phyloP scores from a whole-genome alignment of 2,888 invertebrate species.

The Bruchidius siliquastri region DNA sequence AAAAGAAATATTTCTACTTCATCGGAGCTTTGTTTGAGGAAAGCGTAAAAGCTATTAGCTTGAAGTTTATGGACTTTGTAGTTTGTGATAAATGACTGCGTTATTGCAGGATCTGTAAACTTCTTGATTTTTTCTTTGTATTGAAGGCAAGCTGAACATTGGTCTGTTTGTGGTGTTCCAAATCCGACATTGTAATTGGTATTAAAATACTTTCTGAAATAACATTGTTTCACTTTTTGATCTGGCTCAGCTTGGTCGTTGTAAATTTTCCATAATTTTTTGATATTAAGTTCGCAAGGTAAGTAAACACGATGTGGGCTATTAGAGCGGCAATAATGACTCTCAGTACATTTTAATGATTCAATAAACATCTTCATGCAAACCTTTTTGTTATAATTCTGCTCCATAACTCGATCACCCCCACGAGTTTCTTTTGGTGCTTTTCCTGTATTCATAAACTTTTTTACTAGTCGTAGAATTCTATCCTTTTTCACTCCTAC shows the following conservation, averaged over 20 bases:
- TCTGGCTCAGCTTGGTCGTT: not conserved
- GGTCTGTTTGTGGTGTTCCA: conserved; percentile 4
- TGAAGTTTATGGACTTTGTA: not conserved
- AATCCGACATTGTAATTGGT: conserved; percentile 8
- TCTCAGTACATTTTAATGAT: too few relatives aligned
- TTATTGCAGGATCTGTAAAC: not conserved
- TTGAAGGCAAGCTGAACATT: not conserved
- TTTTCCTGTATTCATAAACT: too few relatives aligned
- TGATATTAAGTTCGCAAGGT: not conserved
- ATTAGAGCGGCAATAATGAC: too few relatives aligned
- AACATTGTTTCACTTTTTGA: conserved; percentile 1
- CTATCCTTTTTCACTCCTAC: too few relatives aligned
- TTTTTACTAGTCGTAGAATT: too few relatives aligned
- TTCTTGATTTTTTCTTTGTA: not conserved
- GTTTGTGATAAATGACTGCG: not conserved
- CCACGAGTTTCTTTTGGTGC: too few relatives aligned
- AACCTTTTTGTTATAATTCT: too few relatives aligned
- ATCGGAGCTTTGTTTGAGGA: not conserved
- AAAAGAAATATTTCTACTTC: not conserved
- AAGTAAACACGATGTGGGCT: not conserved
- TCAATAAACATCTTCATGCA: too few relatives aligned
- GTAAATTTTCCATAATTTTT: not conserved
- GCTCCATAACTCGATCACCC: too few relatives aligned
- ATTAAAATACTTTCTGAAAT: conserved; percentile 8
- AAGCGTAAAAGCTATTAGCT: not conserved